Base-by-base conservation (phyloP, 2,113 vertebrate genomes). In the Indri indri region DNA sequence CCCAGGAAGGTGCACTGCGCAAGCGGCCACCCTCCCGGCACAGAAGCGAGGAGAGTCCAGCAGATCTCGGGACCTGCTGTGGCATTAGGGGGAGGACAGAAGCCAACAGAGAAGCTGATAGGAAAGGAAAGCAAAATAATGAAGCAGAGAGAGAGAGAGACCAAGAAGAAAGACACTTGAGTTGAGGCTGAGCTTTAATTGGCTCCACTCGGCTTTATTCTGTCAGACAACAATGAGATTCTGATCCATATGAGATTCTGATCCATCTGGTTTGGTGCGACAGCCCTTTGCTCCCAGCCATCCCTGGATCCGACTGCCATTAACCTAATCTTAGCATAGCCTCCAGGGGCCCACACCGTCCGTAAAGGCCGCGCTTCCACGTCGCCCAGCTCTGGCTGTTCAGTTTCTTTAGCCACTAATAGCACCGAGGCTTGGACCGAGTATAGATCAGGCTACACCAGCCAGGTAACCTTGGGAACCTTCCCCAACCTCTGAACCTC, bases 91-190 rank as follows among this genome's bases (percentile, higher is more conserved):
- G 25, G 17, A 73, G 18, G 30, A 59, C 52, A 80, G 54, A 50
- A 59, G 65, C 71, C 73, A 30, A 11, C 0, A 0, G 13, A 40
- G 50, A 12, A 45, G n/a, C 52, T 13, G 8, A 66, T 30, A 8
- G 40, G 66, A 82, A 91, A 42, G 37, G 22, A 91, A 82, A 88
- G 94, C 70, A 61, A 89, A 91, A 81, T 52, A 59, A 77, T 10
- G 30, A 52, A 23, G n/a, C 5, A 1, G 37, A 73, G 68, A 94
- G 74, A 54, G 68, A 71, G 37, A 42, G 20, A 57, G 54, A 22
- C 23, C 23, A 50, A 47, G 79, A 82, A 89, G 59, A 74, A 57
- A 71, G 52, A 23, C 47, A 22, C 5, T 13, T 1, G 14, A 71
- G 47, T 37, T 22, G 54, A 22, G 25, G 4, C 16, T 30, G 66